A percentile compares a stretch with the other conserved stretches of the same genome.
Conservation (phyloP, 1,140 invertebrate species). For the Cydia amplana region DNA sequence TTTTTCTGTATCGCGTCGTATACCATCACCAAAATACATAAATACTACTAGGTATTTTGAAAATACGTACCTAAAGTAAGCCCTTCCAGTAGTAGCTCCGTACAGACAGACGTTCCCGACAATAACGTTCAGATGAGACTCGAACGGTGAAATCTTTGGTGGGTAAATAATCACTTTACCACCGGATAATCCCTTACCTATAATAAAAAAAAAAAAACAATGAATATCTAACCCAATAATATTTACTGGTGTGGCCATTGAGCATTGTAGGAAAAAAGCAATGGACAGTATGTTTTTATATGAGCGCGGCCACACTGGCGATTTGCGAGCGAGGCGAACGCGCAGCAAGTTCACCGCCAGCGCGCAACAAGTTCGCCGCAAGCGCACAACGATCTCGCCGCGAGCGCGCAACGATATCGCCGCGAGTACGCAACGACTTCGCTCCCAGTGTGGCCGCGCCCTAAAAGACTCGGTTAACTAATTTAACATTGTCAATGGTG, state of each 20-base stretch:
- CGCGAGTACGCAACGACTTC: no score
- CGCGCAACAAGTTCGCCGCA: no score
- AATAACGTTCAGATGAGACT: constrained; percentile 97
- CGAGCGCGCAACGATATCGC: no score
- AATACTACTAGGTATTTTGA: background rate
- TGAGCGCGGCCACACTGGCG: no score
- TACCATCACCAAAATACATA: background rate
- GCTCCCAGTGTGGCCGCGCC: no score
- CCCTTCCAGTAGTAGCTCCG: constrained; percentile 96
- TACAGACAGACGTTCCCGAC: constrained; percentile 99
- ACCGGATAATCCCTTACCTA: constrained; percentile 93
- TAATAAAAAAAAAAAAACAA: constrained; percentile 49
- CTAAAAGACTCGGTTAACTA: no score
- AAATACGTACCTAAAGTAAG: constrained; percentile 86
- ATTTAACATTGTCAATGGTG: no score
- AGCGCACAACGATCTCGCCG: no score
- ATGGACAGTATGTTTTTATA: no score
- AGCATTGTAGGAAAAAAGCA: background rate
- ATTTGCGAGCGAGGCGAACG: no score
- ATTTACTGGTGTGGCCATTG: background rate
- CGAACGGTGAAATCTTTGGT: constrained; percentile 89
- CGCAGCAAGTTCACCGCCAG: no score
- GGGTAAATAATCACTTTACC: constrained; percentile 97
- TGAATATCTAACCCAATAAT: background rate
- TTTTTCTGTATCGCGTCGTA: background rate